Evolutionary conservation across 2,888 invertebrate genomes (phyloP), one percentile per base, ranked within the genome.

Genomic region (Conistra vaccinii): DNA sequence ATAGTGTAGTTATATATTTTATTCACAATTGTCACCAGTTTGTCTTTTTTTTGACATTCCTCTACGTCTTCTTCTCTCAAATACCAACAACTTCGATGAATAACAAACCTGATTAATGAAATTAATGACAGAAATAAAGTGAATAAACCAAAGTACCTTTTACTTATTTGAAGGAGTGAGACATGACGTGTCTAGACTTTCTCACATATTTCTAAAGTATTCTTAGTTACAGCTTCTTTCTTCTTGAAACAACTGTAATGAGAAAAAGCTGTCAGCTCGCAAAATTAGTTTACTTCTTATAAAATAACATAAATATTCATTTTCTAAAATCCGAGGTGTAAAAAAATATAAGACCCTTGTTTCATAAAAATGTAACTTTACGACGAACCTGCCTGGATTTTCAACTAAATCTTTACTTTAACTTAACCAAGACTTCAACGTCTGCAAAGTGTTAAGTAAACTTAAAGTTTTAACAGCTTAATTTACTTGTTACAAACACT

Each of bases 371-470:
- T 48, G 14, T 58, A 32, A 45, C 39, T 78, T 83, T 35, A 60
- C 48, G 17, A 48, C 32, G 17, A 60, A 26, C 66, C 60, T 23
- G 57, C n/a, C 63, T 48, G 60, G 53, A 69, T 61, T 82, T 65
- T 69, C 48, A 17, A 55, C 26, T 12, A 63, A 63, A 78, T 70
- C 66, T 67, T 70, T 58, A 78, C 53, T 65, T 78, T 45, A 55
- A 68, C 71, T 77, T 77, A 77, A 83, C 53, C 77, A 65, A 83
- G 48, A 58, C 78, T 57, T 80, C 70, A 35, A 72, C 32, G 67
- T 67, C 58, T 72, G 63, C 62, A 26, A 78, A 77, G 58, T 63
- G 57, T 71, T 63, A 60, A 55, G 83, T 71, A 71, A 83, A 77
- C 67, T 83, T 53, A 20, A 60, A 80, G 55, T 71, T 83, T 53